phyloP scores from a whole-genome alignment of 2,113 vertebrate species.

The Sciurus niger region DNA sequence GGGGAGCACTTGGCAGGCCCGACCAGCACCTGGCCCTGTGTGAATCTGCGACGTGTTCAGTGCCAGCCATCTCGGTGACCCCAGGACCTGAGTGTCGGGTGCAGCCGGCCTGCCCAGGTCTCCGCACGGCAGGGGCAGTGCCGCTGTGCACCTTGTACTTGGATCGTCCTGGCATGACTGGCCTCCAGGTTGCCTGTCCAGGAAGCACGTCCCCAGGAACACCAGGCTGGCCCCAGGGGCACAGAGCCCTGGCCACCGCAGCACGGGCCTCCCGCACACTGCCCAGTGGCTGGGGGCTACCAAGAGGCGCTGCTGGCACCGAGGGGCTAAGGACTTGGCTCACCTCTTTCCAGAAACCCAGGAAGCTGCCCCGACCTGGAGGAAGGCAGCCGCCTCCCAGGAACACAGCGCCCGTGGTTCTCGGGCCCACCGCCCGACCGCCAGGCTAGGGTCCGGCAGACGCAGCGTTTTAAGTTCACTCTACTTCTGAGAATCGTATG shows the following conservation, averaged over 20 bases:
- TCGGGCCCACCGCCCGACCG: constrained; percentile 72
- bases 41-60: constrained; percentile 80
- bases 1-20: constrained; percentile 81
- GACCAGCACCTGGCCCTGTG: constrained; percentile 86
- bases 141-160: background rate
- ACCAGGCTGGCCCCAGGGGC: background rate
- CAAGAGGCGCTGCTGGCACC: background rate
- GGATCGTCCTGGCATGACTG: fast-evolving
- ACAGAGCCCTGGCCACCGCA: background rate
- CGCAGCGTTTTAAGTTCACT: background rate
- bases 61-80: constrained; percentile 82
- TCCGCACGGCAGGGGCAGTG: background rate
- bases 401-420: background rate
- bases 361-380: constrained; percentile 55
- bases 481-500: constrained; percentile 77
- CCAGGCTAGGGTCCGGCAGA: constrained; percentile 82
- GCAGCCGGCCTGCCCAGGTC: constrained; percentile 33
- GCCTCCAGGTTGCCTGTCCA: fast-evolving
- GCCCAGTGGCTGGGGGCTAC: background rate
- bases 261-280: background rate
- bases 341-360: background rate
- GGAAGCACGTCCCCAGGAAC: background rate
- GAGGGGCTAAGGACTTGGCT: background rate
- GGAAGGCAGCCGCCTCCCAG: background rate
- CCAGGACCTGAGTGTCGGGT: constrained; percentile 82